phyloP scores from a whole-genome alignment of 92 coral and sea anemone species.

The Virgularia gustaviana region DNA sequence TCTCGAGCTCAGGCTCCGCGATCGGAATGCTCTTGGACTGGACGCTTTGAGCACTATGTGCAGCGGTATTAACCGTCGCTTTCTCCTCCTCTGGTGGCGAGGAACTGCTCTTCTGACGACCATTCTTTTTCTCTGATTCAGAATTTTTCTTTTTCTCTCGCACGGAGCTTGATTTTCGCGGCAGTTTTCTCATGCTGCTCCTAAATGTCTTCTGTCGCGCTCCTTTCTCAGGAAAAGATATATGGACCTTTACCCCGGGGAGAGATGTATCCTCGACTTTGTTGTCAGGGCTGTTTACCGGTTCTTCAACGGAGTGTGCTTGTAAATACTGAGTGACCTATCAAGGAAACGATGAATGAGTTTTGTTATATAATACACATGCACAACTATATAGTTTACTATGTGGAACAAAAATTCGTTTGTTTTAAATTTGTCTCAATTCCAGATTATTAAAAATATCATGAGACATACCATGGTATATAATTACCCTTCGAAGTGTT shows the following conservation, averaged over 20 bases:
- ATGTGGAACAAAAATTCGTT: too few relatives aligned
- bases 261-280: conserved; percentile 22
- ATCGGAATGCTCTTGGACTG: not conserved
- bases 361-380: too few relatives aligned
- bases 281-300: not conserved
- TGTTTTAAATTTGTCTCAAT: too few relatives aligned
- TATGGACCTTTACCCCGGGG: conserved; percentile 33
- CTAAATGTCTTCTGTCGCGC: conserved; percentile 11
- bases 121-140: not conserved
- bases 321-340: conserved; percentile 33
- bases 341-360: not conserved
- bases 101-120: not conserved
- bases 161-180: conserved; percentile 20
- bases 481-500: too few relatives aligned
- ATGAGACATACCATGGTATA: too few relatives aligned
- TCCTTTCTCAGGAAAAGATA: not conserved
- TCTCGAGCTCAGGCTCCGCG: not conserved
- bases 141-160: conserved; percentile 27
- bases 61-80: not conserved
- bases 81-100: conserved; percentile 2
- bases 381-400: too few relatives aligned
- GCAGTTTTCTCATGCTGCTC: conserved; percentile 24
- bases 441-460: too few relatives aligned
- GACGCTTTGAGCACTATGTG: not conserved
- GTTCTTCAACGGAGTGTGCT: not conserved